Evolutionary conservation across 1,140 invertebrate species (phyloP).

Genomic region (Trinorchestia longiramus): DNA sequence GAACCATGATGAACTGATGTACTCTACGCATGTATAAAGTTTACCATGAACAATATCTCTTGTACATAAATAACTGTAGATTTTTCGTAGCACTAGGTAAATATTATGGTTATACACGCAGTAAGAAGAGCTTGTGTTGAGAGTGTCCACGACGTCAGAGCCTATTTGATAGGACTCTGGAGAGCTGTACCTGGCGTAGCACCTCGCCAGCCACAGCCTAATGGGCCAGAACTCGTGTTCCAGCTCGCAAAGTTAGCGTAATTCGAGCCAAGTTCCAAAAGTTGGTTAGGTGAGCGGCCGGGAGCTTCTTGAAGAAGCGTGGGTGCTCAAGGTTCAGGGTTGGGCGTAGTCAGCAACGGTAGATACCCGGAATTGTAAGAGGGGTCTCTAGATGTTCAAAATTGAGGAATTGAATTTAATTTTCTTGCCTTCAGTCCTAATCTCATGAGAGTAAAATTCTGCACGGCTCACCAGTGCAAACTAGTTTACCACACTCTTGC

Average conservation of each 20-base stretch:
- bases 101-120: background rate
- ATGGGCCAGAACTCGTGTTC: background rate
- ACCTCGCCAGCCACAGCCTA: background rate
- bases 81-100: background rate
- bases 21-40: background rate
- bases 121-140: background rate
- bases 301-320: background rate
- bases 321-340: background rate
- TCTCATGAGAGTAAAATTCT: too few species aligned
- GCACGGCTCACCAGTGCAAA: too few species aligned
- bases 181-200: background rate
- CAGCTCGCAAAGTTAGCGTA: background rate
- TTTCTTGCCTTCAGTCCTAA: too few species aligned
- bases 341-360: background rate
- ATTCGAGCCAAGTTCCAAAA: background rate
- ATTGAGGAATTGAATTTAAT: background rate
- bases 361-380: background rate
- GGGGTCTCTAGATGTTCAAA: background rate
- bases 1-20: background rate
- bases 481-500: too few species aligned
- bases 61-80: too few species aligned
- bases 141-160: background rate
- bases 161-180: background rate
- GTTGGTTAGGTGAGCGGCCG: constrained; percentile 3
- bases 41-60: background rate